Evolutionary conservation across 2,888 invertebrate genomes (phyloP).

Genomic region (Tachina lurida): DNA sequence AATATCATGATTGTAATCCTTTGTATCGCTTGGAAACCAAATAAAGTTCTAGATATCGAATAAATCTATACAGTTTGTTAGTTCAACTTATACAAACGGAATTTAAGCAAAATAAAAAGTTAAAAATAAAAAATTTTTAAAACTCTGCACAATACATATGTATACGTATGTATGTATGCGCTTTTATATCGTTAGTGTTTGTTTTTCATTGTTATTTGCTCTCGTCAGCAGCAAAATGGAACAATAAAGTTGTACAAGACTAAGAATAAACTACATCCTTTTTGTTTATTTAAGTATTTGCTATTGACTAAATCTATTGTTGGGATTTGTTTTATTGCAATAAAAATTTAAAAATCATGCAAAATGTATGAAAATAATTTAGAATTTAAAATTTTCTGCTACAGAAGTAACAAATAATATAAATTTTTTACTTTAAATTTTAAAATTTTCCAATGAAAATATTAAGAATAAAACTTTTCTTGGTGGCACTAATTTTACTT

Average conservation of each 20-base stretch:
- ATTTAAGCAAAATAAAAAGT: conserved; percentile 1
- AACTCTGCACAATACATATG: not conserved
- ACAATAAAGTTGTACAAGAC: not conserved
- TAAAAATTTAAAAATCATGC: not conserved
- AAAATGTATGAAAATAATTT: not conserved
- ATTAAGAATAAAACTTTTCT: too few species aligned
- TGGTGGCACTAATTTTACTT: too few species aligned
- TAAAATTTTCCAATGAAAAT: too few species aligned
- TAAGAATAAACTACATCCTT: not conserved
- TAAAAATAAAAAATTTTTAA: not conserved
- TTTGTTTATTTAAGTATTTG: conserved; percentile 26
- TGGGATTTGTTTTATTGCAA: conserved; percentile 5
- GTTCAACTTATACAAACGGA: conserved; percentile 27
- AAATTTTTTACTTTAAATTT: too few species aligned
- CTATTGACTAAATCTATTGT: conserved; percentile 30
- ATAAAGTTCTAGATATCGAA: not conserved
- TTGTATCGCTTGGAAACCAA: conserved; percentile 20
- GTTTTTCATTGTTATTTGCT: conserved; percentile 5
- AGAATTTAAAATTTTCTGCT: not conserved
- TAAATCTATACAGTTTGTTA: conserved; percentile 8
- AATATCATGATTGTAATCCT: not conserved
- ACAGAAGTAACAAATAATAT: not conserved
- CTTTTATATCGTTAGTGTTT: not conserved
- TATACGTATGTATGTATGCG: not conserved
- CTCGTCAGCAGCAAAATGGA: conserved; percentile 25